Evolutionary conservation across 2,797 vertebrate species (phyloP).

Genomic region (Hypotaenidia okinawae): DNA sequence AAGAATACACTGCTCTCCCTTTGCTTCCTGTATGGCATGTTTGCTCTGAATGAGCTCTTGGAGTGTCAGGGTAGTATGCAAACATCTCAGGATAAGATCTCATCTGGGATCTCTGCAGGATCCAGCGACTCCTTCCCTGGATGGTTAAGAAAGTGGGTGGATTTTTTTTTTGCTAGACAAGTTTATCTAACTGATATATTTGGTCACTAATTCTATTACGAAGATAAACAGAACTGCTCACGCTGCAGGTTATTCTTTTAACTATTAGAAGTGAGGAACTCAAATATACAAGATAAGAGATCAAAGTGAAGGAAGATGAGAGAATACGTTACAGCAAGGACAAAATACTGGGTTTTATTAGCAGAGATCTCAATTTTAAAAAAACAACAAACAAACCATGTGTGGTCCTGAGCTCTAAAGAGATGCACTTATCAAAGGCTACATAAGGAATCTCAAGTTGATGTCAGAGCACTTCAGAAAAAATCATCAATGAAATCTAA

Average conservation of each 20-base stretch:
- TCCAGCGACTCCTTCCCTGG: background rate
- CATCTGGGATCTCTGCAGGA: background rate
- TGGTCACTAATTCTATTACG: background rate
- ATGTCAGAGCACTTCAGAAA: background rate
- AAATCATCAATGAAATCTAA: background rate
- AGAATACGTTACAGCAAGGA: background rate
- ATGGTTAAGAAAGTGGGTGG: background rate
- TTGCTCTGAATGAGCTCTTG: slow-evolving; percentile 43
- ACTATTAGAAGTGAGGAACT: background rate
- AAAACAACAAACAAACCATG: background rate
- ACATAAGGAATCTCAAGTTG: background rate
- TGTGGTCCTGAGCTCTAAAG: background rate
- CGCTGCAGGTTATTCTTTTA: background rate
- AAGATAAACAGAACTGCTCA: slow-evolving; percentile 15
- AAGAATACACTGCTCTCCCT: background rate
- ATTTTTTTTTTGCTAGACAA: background rate
- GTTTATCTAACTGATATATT: background rate
- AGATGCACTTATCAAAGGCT: background rate
- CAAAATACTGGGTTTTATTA: background rate
- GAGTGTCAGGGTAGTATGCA: background rate
- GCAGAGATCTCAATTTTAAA: background rate
- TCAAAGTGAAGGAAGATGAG: background rate
- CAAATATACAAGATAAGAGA: slow-evolving; percentile 14
- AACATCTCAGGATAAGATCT: slow-evolving; percentile 16
- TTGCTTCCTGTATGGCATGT: slow-evolving; percentile 1